Evolutionary conservation across 2,113 vertebrate species (phyloP).

Genomic region (Lathamus discolor): DNA sequence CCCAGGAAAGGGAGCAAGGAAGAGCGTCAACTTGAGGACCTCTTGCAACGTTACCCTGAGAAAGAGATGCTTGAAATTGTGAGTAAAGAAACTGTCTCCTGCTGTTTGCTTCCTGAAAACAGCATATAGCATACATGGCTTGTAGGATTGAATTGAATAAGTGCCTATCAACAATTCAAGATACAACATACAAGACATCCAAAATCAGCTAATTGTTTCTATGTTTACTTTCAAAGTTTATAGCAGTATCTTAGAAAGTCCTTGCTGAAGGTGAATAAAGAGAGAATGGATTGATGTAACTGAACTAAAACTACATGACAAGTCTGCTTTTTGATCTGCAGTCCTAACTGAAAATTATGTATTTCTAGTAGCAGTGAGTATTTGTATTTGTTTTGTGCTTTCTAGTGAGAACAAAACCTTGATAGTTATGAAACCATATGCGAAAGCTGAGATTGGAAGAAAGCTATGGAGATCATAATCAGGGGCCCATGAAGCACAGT

Average conservation of each 20-base stretch:
- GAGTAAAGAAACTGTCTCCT: background rate
- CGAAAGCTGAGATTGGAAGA: background rate
- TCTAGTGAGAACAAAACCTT: background rate
- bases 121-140: background rate
- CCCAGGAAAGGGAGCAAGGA: background rate
- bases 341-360: background rate
- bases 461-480: background rate
- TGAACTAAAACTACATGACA: background rate
- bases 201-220: background rate
- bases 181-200: background rate
- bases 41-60: background rate
- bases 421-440: background rate
- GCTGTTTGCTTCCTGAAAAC: background rate
- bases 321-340: background rate
- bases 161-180: background rate
- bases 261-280: background rate
- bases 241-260: background rate
- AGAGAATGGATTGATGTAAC: background rate
- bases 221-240: background rate
- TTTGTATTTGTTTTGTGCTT: background rate
- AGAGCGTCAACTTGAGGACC: background rate
- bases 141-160: background rate
- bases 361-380: background rate
- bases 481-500: rapidly evolving
- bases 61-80: background rate